Conservation (phyloP, 2,797 vertebrate genomes). For the Margarornis squamiger region DNA sequence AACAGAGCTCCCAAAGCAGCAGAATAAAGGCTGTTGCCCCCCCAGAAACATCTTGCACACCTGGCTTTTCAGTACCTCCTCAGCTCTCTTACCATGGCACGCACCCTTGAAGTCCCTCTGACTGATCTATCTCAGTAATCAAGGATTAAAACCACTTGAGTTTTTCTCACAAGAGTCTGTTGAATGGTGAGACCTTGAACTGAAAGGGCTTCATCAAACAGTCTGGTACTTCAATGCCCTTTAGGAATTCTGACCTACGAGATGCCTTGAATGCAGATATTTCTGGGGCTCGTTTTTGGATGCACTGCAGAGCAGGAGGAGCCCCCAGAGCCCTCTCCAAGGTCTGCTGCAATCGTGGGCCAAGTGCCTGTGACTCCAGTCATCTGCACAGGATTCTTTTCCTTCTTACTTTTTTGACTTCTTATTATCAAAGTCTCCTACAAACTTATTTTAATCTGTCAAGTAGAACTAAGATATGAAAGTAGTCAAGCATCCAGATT, state of each 20-base stretch:
- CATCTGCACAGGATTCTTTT: accelerated
- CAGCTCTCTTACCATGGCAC: background rate
- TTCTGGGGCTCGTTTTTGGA: background rate
- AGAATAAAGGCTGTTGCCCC: background rate
- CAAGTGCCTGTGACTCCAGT: background rate
- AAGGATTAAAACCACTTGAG: background rate
- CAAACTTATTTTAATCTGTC: background rate
- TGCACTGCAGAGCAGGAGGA: background rate
- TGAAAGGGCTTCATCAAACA: background rate
- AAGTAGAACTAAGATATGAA: background rate
- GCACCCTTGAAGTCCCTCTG: background rate
- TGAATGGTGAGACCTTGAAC: background rate
- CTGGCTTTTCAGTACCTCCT: background rate
- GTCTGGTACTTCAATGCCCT: accelerated
- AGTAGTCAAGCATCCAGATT: background rate
- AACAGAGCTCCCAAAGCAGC: background rate
- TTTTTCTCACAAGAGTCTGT: background rate
- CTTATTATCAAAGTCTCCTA: background rate
- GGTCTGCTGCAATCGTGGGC: background rate
- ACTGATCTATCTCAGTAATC: background rate
- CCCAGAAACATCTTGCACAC: background rate
- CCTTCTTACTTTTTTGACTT: background rate
- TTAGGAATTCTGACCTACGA: background rate
- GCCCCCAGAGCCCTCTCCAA: background rate
- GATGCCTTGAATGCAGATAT: background rate